Base-by-base conservation (phyloP, 2,113 vertebrate genomes). In the Tyrannus savana region DNA sequence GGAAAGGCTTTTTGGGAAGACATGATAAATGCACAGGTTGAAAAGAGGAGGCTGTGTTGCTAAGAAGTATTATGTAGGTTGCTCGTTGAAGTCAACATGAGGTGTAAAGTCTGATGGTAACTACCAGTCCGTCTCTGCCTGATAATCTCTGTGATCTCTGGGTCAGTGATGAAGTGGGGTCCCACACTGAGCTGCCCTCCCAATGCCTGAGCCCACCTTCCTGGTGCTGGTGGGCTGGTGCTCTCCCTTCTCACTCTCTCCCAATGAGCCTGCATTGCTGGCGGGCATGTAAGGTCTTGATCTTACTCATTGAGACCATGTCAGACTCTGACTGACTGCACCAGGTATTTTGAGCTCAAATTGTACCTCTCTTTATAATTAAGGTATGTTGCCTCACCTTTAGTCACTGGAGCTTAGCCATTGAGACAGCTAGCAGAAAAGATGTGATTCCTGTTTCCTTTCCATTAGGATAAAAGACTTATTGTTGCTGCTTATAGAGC, bases 211-310 rank as follows among this genome's bases (percentile, higher is more conserved):
- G 19, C 10, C 14, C 9, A 44, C 3, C 22, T 41, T 75, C 24
- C 28, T 41, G 5, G 7, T 55, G 22, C 9, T 76, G 52, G 2
- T 14, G 13, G 18, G 5, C 28, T 18, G 6, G 4, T 68, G 12
- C 2, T 16, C 5, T 77, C 19, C 13, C 18, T 76, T 76, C 19
- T 77, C 7, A 3, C 6, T 10, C 4, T 8, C 23, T 44, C 8
- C 19, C 33, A 53, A 8, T 6, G 10, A 6, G 1, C 1, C 6
- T 67, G 15, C 7, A 1, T 12, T 25, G 12, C 6, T 46, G 23
- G 9, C 9, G 12, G 0, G 1, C 0, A 0, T 14, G 4, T 21
- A 39, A 60, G 16, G 50, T 33, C 19, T 44, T 23, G 2, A 10
- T 14, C 4, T 6, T 14, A 3, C 13, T 35, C 4, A 59, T 10